Evolutionary conservation across 2,797 vertebrate species (phyloP).

Genomic region (Tapirus indicus): DNA sequence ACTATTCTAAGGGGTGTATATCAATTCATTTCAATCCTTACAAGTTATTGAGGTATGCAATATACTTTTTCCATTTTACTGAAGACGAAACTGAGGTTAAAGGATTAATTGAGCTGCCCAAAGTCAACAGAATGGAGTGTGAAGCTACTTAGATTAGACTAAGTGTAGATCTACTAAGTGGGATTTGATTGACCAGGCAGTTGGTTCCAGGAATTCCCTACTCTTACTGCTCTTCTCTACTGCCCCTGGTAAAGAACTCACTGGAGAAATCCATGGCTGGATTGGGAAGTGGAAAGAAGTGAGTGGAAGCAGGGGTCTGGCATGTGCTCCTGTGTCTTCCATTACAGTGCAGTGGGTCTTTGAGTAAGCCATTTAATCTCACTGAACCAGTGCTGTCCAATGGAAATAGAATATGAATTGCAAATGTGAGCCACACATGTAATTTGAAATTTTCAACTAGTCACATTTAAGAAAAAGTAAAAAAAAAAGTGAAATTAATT

Average conservation of each 20-base stretch:
- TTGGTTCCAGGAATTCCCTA: neutral
- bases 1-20: neutral
- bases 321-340: neutral
- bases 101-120: neutral
- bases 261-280: neutral
- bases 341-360: neutral
- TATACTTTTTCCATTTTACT: neutral
- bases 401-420: neutral
- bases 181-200: neutral
- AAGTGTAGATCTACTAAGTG: too few relatives aligned
- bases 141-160: neutral
- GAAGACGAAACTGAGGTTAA: neutral
- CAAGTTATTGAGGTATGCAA: neutral
- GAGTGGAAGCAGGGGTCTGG: neutral
- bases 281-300: neutral
- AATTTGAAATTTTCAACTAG: neutral
- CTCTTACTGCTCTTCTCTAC: neutral
- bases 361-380: neutral
- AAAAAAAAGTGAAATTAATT: conserved; percentile 26
- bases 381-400: neutral
- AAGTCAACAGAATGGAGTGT: neutral
- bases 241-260: neutral
- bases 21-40: neutral
- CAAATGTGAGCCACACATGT: neutral
- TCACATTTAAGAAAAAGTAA: neutral